Base-by-base conservation (phyloP, 2,888 invertebrate species). In the Xestia rhomboidea region DNA sequence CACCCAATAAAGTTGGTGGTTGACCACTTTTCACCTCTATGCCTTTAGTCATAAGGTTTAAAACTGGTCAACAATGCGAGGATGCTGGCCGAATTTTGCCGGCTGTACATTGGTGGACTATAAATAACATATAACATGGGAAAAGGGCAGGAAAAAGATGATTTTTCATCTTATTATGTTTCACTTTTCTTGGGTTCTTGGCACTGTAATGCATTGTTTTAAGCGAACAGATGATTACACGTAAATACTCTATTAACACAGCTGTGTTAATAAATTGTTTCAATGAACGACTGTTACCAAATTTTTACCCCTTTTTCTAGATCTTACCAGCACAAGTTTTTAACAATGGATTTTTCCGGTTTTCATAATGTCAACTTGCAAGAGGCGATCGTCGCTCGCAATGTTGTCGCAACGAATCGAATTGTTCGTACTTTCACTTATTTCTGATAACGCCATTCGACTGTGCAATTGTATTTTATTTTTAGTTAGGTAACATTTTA, bases 391-490 rank as follows among this genome's bases (percentile, higher is more conserved):
- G 77, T 83, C 77, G 80, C 76, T 76, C 70, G 86, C 86, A 78
- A 89, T 71, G 18, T 51, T 73, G 57, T 68, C 64, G 64, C 49
- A 76, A 88, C 70, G 51, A 78, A 82, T 79, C 79, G 46, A 30
- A 72, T 68, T 68, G 73, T 76, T 74, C 21, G 27, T 30, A 85
- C 88, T 88, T 89, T 89, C 85, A 79, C 86, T 85, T 69, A 60
- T 68, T 81, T 82, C 76, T 66, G 60, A n/a, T 71, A 82, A 54
- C 60, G 79, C 64, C 82, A 73, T 38, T 81, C 77, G 72, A 77
- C 81, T 80, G 83, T 85, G 79, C 49, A 81, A 83, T 67, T 73
- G 38, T 5, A 60, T 67, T 79, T 81, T 78, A 71, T 83, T 84
- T 82, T 74, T 83, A 72, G 72, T 87, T 80, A 78, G 41, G 68